These are phyloP conservation scores for Molossus molossus DNA, from an alignment of 2,797 vertebrate species.

Conservation along the genomic window DNA sequence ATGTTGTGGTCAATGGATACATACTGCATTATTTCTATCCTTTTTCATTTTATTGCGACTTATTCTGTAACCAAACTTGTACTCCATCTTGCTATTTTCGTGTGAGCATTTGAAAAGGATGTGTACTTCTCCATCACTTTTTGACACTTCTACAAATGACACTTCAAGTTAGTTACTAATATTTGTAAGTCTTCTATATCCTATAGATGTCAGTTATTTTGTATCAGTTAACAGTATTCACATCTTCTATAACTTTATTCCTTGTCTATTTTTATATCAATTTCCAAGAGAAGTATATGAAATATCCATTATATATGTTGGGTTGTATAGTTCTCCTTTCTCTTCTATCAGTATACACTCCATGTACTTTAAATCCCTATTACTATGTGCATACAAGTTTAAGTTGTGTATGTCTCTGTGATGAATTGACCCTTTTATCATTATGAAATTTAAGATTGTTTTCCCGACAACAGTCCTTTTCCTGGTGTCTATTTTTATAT, in stretches of 20 bases:
- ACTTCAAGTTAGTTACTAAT: neutral
- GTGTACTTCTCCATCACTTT: neutral
- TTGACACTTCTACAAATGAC: neutral
- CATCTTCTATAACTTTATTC: neutral
- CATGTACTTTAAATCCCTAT: neutral
- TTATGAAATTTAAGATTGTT: constrained; percentile 6
- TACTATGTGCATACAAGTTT: neutral
- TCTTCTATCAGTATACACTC: neutral
- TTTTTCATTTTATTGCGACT: constrained; percentile 12
- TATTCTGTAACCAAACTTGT: neutral
- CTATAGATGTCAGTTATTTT: constrained; percentile 3
- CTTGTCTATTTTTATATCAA: neutral
- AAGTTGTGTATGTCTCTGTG: neutral
- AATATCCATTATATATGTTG: neutral
- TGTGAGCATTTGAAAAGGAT: neutral
- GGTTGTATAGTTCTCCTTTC: neutral
- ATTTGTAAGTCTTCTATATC: neutral
- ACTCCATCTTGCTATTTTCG: neutral
- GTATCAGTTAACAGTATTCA: neutral
- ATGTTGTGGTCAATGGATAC: neutral
- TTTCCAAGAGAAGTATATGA: neutral
- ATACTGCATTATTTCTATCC: neutral
- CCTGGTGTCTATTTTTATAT: neutral
- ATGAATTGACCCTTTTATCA: neutral
- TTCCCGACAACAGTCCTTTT: neutral